These are phyloP conservation scores for Epicauta chinensis DNA, from an alignment of 1,140 invertebrate species.

Conservation along the genomic window DNA sequence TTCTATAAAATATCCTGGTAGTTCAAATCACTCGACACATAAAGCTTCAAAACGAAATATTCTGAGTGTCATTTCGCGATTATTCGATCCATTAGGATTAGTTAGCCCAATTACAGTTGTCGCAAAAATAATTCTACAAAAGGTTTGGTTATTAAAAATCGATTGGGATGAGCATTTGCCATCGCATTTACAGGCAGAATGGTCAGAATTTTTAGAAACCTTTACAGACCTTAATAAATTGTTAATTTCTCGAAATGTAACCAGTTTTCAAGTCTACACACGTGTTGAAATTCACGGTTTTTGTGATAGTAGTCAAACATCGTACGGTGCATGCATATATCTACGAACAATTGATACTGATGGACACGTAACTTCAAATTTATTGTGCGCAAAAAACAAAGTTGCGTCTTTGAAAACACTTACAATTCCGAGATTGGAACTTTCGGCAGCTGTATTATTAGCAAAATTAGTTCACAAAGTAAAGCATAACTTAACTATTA, in stretches of 20 bases:
- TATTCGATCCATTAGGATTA: conserved; percentile 33
- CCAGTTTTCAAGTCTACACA: background rate
- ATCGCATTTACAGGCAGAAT: conserved; percentile 3
- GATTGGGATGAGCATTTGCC: conserved; percentile 31
- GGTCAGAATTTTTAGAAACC: conserved; percentile 1
- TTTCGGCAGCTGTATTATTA: conserved; percentile 33
- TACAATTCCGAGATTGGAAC: conserved; percentile 31
- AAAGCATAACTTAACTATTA: too few species aligned
- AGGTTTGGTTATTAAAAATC: conserved; percentile 21
- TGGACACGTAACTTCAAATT: background rate
- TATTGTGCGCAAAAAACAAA: conserved; percentile 31
- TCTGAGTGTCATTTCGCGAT: conserved; percentile 4
- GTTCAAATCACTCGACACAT: background rate
- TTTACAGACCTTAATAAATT: background rate
- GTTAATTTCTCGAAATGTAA: background rate
- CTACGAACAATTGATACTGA: conserved; percentile 11
- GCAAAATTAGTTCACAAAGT: too few species aligned
- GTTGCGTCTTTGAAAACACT: conserved; percentile 31
- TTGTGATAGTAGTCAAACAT: conserved; percentile 35
- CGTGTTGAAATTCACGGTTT: conserved; percentile 33
- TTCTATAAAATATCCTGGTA: background rate
- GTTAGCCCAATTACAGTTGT: conserved; percentile 21
- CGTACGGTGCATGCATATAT: conserved; percentile 40
- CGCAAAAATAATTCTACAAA: conserved; percentile 32
- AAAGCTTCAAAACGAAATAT: conserved; percentile 8